Conservation (phyloP, 1,140 invertebrate species). For the Xylocopa sonorina region DNA sequence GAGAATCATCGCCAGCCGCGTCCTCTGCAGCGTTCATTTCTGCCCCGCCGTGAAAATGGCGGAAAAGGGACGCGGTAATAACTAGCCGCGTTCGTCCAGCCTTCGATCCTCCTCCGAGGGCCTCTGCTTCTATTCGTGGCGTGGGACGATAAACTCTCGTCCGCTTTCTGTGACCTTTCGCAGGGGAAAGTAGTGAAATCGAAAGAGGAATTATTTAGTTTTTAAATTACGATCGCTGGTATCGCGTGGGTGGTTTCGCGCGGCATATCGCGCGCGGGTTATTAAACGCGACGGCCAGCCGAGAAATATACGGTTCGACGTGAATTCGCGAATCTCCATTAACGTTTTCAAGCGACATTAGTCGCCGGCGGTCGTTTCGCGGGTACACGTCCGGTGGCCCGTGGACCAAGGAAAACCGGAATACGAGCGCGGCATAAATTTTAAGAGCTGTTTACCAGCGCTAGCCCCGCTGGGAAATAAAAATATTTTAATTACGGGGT, state of each 20-base stretch:
- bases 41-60: neutral
- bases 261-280: too few species aligned
- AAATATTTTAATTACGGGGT: slow-evolving; percentile 38
- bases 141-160: slow-evolving; percentile 5
- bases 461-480: neutral
- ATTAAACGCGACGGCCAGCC: neutral
- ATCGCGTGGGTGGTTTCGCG: too few species aligned
- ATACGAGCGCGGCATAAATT: slow-evolving; percentile 42
- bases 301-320: too few species aligned
- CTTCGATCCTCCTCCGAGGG: slow-evolving; percentile 5
- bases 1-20: slow-evolving; percentile 23
- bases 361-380: neutral
- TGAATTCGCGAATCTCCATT: neutral
- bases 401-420: neutral
- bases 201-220: neutral
- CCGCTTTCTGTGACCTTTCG: neutral
- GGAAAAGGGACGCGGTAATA: slow-evolving; percentile 21
- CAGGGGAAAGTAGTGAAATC: neutral
- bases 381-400: neutral
- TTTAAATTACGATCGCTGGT: too few species aligned
- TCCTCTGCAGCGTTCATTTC: slow-evolving; percentile 7
- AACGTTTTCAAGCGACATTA: neutral
- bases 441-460: slow-evolving; percentile 20
- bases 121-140: neutral
- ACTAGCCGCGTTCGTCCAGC: slow-evolving; percentile 13